Evolutionary conservation across 2,797 vertebrate species (phyloP).

Genomic region (Alosa sapidissima): DNA sequence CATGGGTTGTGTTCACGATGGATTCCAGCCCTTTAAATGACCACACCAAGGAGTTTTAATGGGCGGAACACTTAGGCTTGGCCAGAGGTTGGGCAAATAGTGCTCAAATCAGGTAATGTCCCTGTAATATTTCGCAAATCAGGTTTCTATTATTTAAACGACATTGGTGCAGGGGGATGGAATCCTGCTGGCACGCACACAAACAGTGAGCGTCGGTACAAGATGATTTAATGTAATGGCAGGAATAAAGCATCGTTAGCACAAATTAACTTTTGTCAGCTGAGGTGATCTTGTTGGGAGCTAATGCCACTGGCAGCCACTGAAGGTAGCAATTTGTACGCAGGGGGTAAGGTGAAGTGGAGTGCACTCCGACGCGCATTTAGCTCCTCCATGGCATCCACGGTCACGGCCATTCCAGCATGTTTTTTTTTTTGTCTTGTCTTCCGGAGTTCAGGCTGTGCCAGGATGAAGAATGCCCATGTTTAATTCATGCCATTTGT

Average conservation of each 20-base stretch:
- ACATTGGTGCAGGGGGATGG: conserved; percentile 47
- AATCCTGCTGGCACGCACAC: conserved; percentile 39
- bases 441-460: conserved; percentile 53
- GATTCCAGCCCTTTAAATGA: conserved; percentile 36
- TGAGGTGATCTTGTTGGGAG: conserved; percentile 78
- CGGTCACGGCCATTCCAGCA: conserved; percentile 43
- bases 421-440: conserved; percentile 39
- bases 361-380: conserved; percentile 58
- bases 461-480: conserved; percentile 65
- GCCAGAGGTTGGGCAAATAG: conserved; percentile 56
- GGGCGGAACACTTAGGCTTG: conserved; percentile 33
- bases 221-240: conserved; percentile 83
- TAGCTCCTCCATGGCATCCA: conserved; percentile 46
- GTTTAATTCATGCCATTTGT: conserved; percentile 79
- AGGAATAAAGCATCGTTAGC: conserved; percentile 83
- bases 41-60: conserved; percentile 36
- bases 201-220: conserved; percentile 30
- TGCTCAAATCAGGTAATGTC: conserved; percentile 44
- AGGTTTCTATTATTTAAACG: conserved; percentile 55
- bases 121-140: conserved; percentile 48
- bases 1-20: conserved; percentile 15
- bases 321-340: conserved; percentile 78
- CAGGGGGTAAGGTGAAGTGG: conserved; percentile 54
- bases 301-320: conserved; percentile 70
- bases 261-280: conserved; percentile 85